Percentiles rank a stretch among this genome's conserved stretches.
Evolutionary conservation across 2,797 vertebrate genomes (phyloP).

Genomic region (Cheirogaleus major): DNA sequence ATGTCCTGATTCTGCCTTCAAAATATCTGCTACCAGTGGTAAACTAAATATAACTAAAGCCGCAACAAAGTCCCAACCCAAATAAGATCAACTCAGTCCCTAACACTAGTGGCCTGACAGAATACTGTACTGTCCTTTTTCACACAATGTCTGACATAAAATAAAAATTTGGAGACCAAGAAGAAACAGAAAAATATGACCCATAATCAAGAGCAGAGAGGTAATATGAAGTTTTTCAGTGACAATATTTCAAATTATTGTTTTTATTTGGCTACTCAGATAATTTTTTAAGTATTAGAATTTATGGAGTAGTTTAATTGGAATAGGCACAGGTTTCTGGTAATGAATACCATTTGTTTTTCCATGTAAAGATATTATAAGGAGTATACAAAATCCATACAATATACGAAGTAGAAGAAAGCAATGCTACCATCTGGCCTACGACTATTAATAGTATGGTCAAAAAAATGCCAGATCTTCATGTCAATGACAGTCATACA

Average conservation of each 20-base stretch:
- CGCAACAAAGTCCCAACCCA: background rate
- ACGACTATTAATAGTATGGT: background rate
- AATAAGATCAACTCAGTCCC: background rate
- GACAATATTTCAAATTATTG: background rate
- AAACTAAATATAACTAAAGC: conserved; percentile 3
- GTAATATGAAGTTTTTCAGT: background rate
- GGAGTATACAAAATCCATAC: background rate
- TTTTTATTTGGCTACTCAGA: background rate
- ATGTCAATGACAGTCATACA: background rate
- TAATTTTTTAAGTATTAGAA: background rate
- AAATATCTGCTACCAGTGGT: background rate
- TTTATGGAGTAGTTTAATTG: background rate
- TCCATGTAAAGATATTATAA: background rate
- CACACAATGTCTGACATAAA: background rate
- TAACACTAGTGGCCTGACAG: background rate
- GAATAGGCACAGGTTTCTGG: background rate
- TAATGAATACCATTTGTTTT: background rate
- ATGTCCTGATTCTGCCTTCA: background rate
- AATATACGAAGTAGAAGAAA: background rate
- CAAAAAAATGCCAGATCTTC: background rate
- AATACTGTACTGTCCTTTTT: background rate
- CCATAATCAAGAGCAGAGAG: background rate
- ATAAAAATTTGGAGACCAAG: background rate
- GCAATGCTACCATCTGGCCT: background rate
- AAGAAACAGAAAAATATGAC: background rate